Base-by-base conservation (phyloP, 2,113 vertebrate species). In the Bombycilla garrulus region DNA sequence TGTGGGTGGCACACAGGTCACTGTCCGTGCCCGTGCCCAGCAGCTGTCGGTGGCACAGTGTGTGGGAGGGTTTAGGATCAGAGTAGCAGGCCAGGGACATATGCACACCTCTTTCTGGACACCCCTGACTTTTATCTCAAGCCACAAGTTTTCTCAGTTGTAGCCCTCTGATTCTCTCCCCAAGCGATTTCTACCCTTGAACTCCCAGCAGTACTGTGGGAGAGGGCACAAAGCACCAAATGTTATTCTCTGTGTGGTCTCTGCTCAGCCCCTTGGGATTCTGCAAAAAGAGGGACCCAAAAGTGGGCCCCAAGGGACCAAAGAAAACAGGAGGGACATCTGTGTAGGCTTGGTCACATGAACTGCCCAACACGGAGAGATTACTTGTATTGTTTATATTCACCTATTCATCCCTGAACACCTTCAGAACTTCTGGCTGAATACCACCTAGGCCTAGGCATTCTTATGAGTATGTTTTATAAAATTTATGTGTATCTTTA, bases 221-320 rank as follows among this genome's bases (percentile, higher is more conserved):
- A 64, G 6, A 48, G 16, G 24, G 11, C 38, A 60, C 6, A 81
- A 69, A 61, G 24, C 0, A 0, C 29, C 8, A 22, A 23, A n/a
- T 35, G 6, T 69, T 69, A 12, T 31, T 54, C 13, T 61, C 15
- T 26, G 4, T 69, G 25, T 25, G 29, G 4, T 4, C 10, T 74
- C 10, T 76, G 9, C 31, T 54, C 1, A 0, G 40, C 24, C 9
- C 21, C 11, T 74, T 47, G 29, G 14, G 29, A 53, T 29, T 36
- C 28, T 14, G 28, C 21, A 67, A 61, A 31, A 76, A 54, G 16
- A 44, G 7, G 3, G 24, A 35, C 4, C 8, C 14, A 69, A 31
- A 67, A 76, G 38, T 24, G 1, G 8, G 47, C 17, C 11, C 11
- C 17, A 47, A 12, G 16, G 35, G 4, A 33, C 8, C 3, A 69